phyloP scores from a whole-genome alignment of 2,888 invertebrate species.

The Protophormia terraenovae region DNA sequence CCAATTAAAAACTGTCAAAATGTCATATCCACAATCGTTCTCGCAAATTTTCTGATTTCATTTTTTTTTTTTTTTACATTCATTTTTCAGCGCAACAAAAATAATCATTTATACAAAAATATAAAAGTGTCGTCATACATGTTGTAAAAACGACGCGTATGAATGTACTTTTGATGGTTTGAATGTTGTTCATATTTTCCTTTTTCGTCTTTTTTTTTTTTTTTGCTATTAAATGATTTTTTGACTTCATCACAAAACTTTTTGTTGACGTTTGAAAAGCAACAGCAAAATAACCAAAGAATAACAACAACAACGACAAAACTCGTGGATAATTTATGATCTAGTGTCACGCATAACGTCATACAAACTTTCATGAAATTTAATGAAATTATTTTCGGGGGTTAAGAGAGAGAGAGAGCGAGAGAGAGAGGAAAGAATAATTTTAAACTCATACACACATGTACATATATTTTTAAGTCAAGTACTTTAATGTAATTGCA shows the following conservation, averaged over 20 bases:
- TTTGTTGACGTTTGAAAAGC: slow-evolving; percentile 32
- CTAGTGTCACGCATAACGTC: slow-evolving; percentile 61
- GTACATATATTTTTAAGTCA: neutral
- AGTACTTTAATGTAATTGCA: neutral
- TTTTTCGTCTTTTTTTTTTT: neutral
- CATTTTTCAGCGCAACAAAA: neutral
- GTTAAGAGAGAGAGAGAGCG: neutral
- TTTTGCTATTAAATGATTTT: slow-evolving; percentile 20
- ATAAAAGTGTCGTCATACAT: slow-evolving; percentile 26
- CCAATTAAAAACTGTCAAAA: slow-evolving; percentile 34
- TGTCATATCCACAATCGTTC: slow-evolving; percentile 1
- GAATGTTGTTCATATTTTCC: neutral
- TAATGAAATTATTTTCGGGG: neutral
- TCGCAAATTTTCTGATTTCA: neutral
- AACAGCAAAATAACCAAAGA: slow-evolving; percentile 7
- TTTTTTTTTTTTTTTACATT: neutral
- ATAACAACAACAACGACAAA: neutral
- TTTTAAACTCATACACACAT: neutral
- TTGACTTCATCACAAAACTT: slow-evolving; percentile 28
- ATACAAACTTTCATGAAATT: slow-evolving; percentile 16
- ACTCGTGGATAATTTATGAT: slow-evolving; percentile 52
- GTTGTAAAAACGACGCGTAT: neutral
- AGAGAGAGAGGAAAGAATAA: neutral
- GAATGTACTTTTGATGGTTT: neutral
- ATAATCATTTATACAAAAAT: neutral